Conservation (phyloP, 2,797 vertebrate species). For the Enteromius unitaeniatus region DNA sequence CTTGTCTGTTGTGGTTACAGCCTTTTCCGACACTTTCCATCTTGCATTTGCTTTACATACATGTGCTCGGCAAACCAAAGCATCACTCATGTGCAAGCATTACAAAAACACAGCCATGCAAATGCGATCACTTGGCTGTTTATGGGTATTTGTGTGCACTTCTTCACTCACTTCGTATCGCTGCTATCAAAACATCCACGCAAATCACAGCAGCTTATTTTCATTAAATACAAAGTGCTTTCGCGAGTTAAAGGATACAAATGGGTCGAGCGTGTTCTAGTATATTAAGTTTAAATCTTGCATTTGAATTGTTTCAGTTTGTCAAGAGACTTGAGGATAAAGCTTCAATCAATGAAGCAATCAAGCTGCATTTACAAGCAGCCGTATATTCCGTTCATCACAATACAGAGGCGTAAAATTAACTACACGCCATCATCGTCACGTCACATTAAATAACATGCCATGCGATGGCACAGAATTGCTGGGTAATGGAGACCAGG, state of each 20-base stretch:
- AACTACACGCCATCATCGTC: conserved; percentile 41
- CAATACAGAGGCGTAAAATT: conserved; percentile 42
- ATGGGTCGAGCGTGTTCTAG: neutral
- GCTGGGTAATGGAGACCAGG: conserved; percentile 30
- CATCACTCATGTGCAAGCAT: conserved; percentile 43
- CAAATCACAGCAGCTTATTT: conserved; percentile 30
- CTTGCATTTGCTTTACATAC: conserved; percentile 67
- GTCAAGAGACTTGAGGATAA: conserved; percentile 7
- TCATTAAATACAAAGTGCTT: conserved; percentile 22
- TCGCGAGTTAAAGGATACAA: no score
- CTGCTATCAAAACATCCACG: neutral
- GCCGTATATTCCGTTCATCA: conserved; percentile 32
- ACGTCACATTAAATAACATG: conserved; percentile 49
- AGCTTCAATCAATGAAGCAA: conserved; percentile 43
- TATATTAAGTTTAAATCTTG: neutral
- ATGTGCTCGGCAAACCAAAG: conserved; percentile 30
- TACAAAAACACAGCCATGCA: conserved; percentile 68
- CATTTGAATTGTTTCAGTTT: neutral
- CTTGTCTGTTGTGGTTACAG: conserved; percentile 6
- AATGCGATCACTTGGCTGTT: conserved; percentile 66
- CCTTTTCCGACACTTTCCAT: neutral
- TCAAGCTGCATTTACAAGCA: conserved; percentile 33
- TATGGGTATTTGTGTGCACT: conserved; percentile 56
- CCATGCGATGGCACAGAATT: conserved; percentile 32
- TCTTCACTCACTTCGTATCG: neutral